Evolutionary conservation across 2,888 invertebrate species (phyloP), one percentile per base, ranked within the genome.

Genomic region (Sesia bembeciformis): DNA sequence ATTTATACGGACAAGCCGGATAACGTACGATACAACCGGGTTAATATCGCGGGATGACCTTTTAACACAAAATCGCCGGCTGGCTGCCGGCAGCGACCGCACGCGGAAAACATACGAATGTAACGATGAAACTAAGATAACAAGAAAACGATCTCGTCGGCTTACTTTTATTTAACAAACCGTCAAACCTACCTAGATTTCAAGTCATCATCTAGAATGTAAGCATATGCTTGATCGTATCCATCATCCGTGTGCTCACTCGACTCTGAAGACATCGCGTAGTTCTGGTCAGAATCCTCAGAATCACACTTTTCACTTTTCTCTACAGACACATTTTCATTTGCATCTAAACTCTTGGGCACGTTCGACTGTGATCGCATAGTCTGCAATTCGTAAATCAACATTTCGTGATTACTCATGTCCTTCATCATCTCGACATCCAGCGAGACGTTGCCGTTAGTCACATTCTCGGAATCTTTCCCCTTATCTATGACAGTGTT

Each of bases 331-430:
- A 78, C 76, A 50, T 68, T 68, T 39, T 60, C 43, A 49, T 69
- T 68, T 23, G 60, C 42, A 7, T 80, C 80, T 53, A 78, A 58
- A 52, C 56, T 60, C 40, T 83, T 81, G 4, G 83, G 80, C 57
- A 88, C 80, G 60, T 81, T 81, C 0, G 84, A 77, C 60, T 84
- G 83, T 52, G 89, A 89, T 56, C 92, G 90, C 94, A 94, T 94
- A 54, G 90, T 91, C 65, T 93, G 91, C 75, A 94, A 72, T 72
- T 94, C 94, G 58, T 93, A 91, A 66, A 94, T 94, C 66, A 94
- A 86, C 80, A 93, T 90, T 79, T 94, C 94, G 70, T 93, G 93
- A 72, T 92, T 92, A 66, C 85, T 89, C 84, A 90, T 88, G 66
- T 90, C 90, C 68, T 85, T 88, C 78, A 78, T 81, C 62, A 74